These are phyloP conservation scores for Tinamus guttatus DNA, from an alignment of 2,113 vertebrate species.

Conservation along the genomic window DNA sequence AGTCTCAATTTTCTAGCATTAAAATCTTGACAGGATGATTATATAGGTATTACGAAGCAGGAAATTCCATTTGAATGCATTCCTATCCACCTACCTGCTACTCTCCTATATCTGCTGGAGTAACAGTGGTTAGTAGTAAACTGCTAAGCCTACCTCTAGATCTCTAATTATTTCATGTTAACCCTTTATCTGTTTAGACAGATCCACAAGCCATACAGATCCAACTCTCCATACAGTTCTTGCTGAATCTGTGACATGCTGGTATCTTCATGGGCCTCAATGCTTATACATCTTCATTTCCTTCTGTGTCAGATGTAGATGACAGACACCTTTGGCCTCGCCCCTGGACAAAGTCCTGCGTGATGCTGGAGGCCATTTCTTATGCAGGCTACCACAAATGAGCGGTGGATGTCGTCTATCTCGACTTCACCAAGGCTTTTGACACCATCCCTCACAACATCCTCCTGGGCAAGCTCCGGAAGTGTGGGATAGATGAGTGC, in stretches of 20 bases:
- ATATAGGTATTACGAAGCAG: neutral
- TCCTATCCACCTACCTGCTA: neutral
- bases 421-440: no score
- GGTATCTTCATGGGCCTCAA: neutral
- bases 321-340: neutral
- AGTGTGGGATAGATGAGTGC: no score
- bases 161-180: neutral
- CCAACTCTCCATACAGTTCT: neutral
- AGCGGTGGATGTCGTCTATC: no score
- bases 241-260: neutral
- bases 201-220: neutral
- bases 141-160: neutral
- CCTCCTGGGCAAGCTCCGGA: no score
- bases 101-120: neutral
- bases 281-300: neutral
- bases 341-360: neutral
- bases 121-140: neutral
- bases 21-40: neutral
- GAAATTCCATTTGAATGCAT: neutral
- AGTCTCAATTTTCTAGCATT: neutral
- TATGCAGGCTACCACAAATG: neutral
- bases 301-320: neutral
- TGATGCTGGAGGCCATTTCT: accelerated
- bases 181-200: neutral
- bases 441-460: no score